phyloP scores from a whole-genome alignment of 2,113 vertebrate species.

The Eretmochelys imbricata region DNA sequence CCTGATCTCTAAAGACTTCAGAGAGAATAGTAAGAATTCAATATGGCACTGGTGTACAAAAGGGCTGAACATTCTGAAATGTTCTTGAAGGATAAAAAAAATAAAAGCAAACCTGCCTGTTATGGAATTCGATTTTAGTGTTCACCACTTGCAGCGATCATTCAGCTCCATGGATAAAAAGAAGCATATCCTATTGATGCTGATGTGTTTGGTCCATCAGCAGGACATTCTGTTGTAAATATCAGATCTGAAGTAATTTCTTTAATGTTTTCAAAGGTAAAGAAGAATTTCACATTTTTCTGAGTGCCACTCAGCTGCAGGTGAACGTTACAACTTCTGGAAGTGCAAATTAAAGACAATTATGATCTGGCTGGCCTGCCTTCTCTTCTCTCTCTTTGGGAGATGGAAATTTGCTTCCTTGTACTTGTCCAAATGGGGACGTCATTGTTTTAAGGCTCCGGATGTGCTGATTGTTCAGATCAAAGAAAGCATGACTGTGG shows the following conservation, averaged over 20 bases:
- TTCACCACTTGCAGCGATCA: conserved; percentile 28
- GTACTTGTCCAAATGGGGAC: not conserved
- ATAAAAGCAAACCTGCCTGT: conserved; percentile 15
- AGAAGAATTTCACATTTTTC: conserved; percentile 43
- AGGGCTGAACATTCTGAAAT: not conserved
- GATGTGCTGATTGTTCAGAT: not conserved
- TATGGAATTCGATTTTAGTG: conserved; percentile 14
- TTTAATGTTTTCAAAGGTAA: conserved; percentile 40
- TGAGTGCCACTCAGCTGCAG: conserved; percentile 30
- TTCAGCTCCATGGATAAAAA: conserved; percentile 31
- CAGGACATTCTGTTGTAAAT: conserved; percentile 66
- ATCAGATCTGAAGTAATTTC: conserved; percentile 43
- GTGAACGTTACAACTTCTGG: conserved; percentile 55
- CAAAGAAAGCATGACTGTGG: not conserved
- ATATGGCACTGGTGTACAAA: not conserved
- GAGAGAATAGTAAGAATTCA: conserved; percentile 22
- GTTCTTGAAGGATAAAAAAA: not conserved
- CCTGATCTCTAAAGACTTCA: not conserved
- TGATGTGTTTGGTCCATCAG: conserved; percentile 22
- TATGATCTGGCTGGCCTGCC: conserved; percentile 54
- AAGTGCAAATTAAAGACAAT: conserved; percentile 66
- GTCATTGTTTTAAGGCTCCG: not conserved
- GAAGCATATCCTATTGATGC: conserved; percentile 1
- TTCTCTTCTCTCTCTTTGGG: not conserved
- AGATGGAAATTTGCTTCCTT: conserved; percentile 15